These are phyloP conservation scores for Phoxinus dragarum DNA, from an alignment of 2,797 vertebrate genomes.

Conservation along the genomic window DNA sequence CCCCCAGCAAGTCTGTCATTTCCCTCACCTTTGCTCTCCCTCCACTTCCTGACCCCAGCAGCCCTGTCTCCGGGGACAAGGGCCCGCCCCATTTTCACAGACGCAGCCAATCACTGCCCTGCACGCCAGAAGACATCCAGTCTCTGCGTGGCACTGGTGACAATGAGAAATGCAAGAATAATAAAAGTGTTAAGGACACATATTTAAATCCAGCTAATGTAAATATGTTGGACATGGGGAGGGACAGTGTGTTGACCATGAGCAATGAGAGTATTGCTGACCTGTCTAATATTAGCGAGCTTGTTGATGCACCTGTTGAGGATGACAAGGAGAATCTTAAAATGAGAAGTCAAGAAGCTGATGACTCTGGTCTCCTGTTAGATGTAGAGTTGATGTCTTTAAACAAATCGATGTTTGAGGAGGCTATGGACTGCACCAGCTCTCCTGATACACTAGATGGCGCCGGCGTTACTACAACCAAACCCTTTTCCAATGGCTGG, in stretches of 20 bases:
- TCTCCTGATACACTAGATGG: conserved; percentile 78
- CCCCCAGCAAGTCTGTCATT: conserved; percentile 90
- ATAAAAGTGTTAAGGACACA: conserved; percentile 41
- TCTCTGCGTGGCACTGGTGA: conserved; percentile 50
- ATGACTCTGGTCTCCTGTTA: conserved; percentile 74
- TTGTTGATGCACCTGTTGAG: neutral
- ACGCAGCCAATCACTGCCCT: conserved; percentile 88
- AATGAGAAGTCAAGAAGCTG: conserved; percentile 3
- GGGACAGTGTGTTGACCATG: conserved; percentile 43
- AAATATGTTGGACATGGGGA: conserved; percentile 26
- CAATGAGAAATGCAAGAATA: conserved; percentile 19
- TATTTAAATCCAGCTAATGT: neutral
- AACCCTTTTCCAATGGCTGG: conserved; percentile 75
- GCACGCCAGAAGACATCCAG: conserved; percentile 82
- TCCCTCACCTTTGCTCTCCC: conserved; percentile 89
- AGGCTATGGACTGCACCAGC: conserved; percentile 84
- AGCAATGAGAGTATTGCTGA: conserved; percentile 50
- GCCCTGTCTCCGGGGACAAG: conserved; percentile 68
- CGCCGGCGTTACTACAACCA: conserved; percentile 58
- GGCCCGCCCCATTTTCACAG: conserved; percentile 71
- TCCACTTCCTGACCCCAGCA: conserved; percentile 71
- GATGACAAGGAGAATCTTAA: conserved; percentile 24
- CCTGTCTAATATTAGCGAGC: neutral
- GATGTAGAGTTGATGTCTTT: conserved; percentile 68
- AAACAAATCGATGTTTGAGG: conserved; percentile 64